A percentile compares a stretch with the other conserved stretches of the same genome.
These are phyloP conservation scores for Mystacornis crossleyi DNA, from an alignment of 2,113 vertebrate genomes.

Conservation along the genomic window DNA sequence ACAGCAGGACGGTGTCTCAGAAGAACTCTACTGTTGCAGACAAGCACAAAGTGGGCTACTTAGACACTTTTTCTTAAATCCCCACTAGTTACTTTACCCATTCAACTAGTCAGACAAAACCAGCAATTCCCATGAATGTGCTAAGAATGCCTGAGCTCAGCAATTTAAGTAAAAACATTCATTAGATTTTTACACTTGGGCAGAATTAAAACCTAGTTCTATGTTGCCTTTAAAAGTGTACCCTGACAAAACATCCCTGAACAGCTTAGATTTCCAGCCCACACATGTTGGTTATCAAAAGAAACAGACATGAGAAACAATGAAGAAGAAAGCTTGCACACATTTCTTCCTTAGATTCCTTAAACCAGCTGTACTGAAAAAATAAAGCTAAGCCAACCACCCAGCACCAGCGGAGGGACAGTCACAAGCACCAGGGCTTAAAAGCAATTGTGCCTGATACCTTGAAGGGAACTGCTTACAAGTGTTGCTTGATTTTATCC, in stretches of 20 bases:
- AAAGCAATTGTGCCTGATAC: neutral
- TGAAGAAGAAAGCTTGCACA: neutral
- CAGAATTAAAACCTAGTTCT: neutral
- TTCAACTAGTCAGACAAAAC: neutral
- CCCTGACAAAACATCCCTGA: constrained; percentile 7
- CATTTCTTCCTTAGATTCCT: neutral
- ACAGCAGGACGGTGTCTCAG: neutral
- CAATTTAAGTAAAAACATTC: constrained; percentile 19
- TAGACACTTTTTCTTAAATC: neutral
- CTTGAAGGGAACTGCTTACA: neutral
- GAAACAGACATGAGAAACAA: neutral
- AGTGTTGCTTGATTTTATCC: neutral
- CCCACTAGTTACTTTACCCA: neutral
- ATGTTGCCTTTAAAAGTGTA: neutral
- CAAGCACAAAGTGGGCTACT: neutral
- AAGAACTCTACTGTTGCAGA: neutral
- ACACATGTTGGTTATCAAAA: constrained; percentile 40
- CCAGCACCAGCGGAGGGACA: neutral
- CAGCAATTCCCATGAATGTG: neutral
- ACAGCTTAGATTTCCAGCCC: constrained; percentile 53
- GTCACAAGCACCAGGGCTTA: neutral
- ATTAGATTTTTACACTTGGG: neutral
- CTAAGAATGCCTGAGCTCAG: neutral
- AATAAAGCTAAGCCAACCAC: neutral
- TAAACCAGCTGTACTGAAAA: neutral